Base-by-base conservation (phyloP, 2,888 invertebrate genomes). In the Slavum lentiscoides region DNA sequence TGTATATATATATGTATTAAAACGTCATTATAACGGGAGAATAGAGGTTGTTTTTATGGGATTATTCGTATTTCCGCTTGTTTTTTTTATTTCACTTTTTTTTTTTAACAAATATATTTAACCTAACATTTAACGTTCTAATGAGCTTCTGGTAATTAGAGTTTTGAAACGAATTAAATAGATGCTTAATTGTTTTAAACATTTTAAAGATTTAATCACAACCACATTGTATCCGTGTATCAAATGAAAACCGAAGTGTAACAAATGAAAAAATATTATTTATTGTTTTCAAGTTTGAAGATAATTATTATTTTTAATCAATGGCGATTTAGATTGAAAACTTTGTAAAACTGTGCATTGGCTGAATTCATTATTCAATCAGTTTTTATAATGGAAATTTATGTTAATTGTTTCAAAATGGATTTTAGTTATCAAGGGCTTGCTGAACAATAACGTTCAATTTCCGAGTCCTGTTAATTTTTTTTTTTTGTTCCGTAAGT, bases 11-110 rank as follows among this genome's bases (percentile, higher is more conserved):
- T 23, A 69, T 53, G 21, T 77, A 77, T 69, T 77, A 77, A 61
- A 77, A 77, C 53, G 76, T 68, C 61, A 77, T 77, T 77, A 77
- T 61, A 69, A 75, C 43, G 8, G 19, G 59, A 75, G 75, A 68
- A 69, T 77, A 69, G 53, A 69, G 61, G 69, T 77, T 76, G 61
- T 61, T 77, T 77, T 77, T 61, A 49, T 4, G 21, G n/a, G 68
- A 59, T 67, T 75, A 67, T 62, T 53, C 21, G 61, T 69, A 69
- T 61, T 69, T 69, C 61, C 59, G 61, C 11, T 30, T n/a, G 59
- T 2, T 53, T 69, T 68, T 77, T n/a, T n/a, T n/a, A n/a, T 76
- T 76, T 76, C 67, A 15, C 67, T 75, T 75, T 67, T 67, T 75
- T 74, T 74, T 76, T 68, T 49, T n/a, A 53, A 53, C 30, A 61